Conservation (phyloP, 2,113 vertebrate genomes). For the Meriones unguiculatus region DNA sequence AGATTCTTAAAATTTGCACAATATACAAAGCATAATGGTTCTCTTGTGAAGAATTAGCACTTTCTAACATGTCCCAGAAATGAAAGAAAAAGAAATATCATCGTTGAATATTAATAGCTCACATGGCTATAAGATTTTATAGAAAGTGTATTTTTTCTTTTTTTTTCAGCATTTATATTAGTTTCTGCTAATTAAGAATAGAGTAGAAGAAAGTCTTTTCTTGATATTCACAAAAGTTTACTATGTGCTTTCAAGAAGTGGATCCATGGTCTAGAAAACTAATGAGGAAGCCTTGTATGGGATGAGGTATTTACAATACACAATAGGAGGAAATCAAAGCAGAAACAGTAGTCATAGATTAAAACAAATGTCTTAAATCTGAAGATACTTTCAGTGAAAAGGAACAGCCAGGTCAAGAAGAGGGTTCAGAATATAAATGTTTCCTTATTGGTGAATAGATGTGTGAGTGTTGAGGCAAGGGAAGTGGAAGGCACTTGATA, state of each 20-base stretch:
- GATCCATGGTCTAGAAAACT: neutral
- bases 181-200: neutral
- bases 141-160: neutral
- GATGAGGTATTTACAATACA: neutral
- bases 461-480: neutral
- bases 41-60: constrained; percentile 57
- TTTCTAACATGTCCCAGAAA: constrained; percentile 56
- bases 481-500: neutral
- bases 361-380: neutral
- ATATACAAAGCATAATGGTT: constrained; percentile 52
- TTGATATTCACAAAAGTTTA: constrained; percentile 34
- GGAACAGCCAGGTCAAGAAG: neutral
- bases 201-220: neutral
- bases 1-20: constrained; percentile 48
- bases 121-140: neutral
- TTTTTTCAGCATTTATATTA: constrained; percentile 13
- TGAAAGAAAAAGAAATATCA: constrained; percentile 36
- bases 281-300: neutral
- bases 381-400: constrained; percentile 25
- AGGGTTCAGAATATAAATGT: neutral
- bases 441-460: neutral
- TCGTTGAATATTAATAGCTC: constrained; percentile 60
- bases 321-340: neutral
- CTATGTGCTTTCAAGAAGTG: neutral
- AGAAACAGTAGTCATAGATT: neutral